A percentile compares a stretch with the other conserved stretches of the same genome.
Conservation (phyloP, 1,140 invertebrate species). For the Alviniconcha marisindica region DNA sequence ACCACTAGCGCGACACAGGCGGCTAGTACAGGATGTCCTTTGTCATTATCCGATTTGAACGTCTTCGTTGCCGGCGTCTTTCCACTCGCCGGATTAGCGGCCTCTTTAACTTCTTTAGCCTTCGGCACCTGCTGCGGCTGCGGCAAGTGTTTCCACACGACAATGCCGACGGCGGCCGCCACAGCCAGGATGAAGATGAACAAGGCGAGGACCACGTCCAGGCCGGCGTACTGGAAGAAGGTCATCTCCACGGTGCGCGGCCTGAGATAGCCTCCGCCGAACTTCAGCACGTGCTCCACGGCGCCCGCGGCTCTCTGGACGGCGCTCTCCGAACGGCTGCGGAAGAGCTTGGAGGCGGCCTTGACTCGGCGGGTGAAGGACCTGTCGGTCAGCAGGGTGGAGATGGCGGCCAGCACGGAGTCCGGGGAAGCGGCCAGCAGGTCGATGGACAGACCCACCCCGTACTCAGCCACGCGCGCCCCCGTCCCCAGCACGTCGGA, state of each 20-base stretch:
- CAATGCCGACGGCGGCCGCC: background rate
- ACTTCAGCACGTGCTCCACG: conserved; percentile 59
- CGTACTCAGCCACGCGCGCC: conserved; percentile 35
- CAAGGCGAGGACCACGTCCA: conserved; percentile 32
- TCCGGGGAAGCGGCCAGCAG: conserved; percentile 30
- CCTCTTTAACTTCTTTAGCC: too few relatives aligned
- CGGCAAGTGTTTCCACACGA: background rate
- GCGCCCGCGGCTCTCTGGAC: conserved; percentile 46
- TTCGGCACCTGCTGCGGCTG: too few relatives aligned
- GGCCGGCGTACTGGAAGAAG: conserved; percentile 31
- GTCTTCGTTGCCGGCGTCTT: background rate
- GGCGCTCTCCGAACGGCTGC: conserved; percentile 45
- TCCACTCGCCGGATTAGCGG: too few relatives aligned
- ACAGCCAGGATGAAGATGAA: conserved; percentile 2
- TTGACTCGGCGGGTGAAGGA: conserved; percentile 45
- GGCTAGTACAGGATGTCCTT: background rate
- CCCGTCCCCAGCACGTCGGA: conserved; percentile 81
- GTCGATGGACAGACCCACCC: conserved; percentile 46
- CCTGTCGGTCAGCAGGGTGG: conserved; percentile 42
- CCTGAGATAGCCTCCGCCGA: conserved; percentile 55
- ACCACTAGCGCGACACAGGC: background rate
- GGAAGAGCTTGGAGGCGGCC: conserved; percentile 52
- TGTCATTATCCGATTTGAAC: background rate
- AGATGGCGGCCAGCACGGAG: conserved; percentile 42
- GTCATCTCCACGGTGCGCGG: conserved; percentile 41